These are phyloP conservation scores for Pelecanus crispus DNA, from an alignment of 2,113 vertebrate genomes.

Conservation along the genomic window DNA sequence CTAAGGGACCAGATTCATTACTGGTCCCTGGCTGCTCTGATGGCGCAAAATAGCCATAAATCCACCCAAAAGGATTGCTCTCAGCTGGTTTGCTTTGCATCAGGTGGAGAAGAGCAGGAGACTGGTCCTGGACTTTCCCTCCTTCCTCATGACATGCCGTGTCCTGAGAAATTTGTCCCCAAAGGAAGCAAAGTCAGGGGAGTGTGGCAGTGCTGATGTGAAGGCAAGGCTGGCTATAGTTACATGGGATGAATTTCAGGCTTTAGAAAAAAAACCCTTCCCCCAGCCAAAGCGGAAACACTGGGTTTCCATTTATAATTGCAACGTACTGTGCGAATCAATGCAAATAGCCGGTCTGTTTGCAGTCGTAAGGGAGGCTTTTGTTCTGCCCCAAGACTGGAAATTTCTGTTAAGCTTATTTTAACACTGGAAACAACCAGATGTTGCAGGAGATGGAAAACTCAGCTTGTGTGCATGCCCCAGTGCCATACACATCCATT, in stretches of 20 bases:
- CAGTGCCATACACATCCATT: rapidly evolving
- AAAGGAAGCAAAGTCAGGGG: neutral
- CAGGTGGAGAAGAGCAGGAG: neutral
- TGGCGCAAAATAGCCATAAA: neutral
- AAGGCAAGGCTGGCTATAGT: neutral
- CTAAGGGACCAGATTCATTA: neutral
- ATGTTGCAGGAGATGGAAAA: neutral
- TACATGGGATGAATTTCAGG: neutral
- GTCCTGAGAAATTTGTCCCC: rapidly evolving
- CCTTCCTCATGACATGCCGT: rapidly evolving
- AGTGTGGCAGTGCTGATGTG: neutral
- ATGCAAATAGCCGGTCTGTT: neutral
- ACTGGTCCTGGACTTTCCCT: neutral
- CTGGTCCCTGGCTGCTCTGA: neutral
- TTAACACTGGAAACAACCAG: neutral
- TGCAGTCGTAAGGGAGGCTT: neutral
- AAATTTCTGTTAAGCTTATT: neutral
- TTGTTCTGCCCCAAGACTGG: neutral
- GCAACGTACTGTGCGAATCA: neutral
- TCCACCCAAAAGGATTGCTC: neutral
- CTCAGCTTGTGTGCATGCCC: neutral
- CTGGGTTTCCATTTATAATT: neutral
- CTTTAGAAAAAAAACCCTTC: neutral
- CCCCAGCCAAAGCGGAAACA: neutral
- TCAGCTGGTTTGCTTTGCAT: neutral